Base-by-base conservation (phyloP, 2,888 invertebrate genomes). In the Xanthorhoe designata region DNA sequence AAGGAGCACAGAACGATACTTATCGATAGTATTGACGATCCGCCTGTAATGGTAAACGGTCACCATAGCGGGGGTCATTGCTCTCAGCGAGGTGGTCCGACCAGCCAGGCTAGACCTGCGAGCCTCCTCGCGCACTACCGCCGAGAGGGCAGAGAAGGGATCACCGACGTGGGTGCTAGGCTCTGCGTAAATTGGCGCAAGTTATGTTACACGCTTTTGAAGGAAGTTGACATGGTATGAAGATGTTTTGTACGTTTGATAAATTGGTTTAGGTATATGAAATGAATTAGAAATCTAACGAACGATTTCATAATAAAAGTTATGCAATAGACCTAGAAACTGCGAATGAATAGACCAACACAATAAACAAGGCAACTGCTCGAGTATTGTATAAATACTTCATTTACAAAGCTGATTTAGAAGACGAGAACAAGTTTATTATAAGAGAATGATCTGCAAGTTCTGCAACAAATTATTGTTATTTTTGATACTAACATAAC, bases 31-130 rank as follows among this genome's bases (percentile, higher is more conserved):
- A 73, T 71, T 70, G 71, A 64, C 70, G 69, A 68, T 68, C 61
- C 69, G 69, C 57, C 55, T 13, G 71, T 77, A 75, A 78, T 79
- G 76, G 77, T 75, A 69, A 77, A 68, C 78, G 80, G 75, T 77
- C 78, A 75, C 76, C 78, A 78, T 78, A 76, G 76, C 66, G 45
- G 54, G 73, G 82, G 78, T 80, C 81, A 72, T 70, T 75, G 79
- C 76, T 73, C 82, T 75, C 77, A 35, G 56, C 52, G 74, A 76
- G 67, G 68, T 63, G 72, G 61, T 61, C 70, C 70, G 64, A 66
- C 74, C 74, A 71, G 8, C 32, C 8, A 19, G 24, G n/a, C 35
- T 19, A 35, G 72, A 66, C 38, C 71, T 63, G 18, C 19, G 51
- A 24, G 45, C 38, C 70, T 47, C 62, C 68, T 61, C 64, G 42